Conservation (phyloP, 2,888 invertebrate genomes). For the Nasonia oneida region DNA sequence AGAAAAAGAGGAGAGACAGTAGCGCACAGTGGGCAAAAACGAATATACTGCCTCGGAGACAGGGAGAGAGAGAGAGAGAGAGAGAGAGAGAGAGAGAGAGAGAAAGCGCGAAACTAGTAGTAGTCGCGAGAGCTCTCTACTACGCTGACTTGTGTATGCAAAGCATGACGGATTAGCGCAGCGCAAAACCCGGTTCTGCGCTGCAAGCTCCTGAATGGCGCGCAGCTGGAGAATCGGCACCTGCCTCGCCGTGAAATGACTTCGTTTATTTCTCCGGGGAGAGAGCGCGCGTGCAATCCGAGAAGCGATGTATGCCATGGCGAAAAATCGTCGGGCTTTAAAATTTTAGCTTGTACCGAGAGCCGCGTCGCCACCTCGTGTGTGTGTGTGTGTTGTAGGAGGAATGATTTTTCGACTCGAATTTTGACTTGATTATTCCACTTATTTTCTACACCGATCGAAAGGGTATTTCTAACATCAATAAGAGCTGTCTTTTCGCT, state of each 20-base stretch:
- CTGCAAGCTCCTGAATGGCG: neutral
- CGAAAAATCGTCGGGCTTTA: slow-evolving; percentile 48
- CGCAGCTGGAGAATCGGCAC: slow-evolving; percentile 32
- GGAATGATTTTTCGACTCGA: neutral
- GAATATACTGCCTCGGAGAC: neutral
- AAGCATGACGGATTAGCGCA: slow-evolving; percentile 55
- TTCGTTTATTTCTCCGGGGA: slow-evolving; percentile 61
- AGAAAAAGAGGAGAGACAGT: neutral
- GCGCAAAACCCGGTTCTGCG: neutral
- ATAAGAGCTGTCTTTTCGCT: neutral
- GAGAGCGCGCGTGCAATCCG: slow-evolving; percentile 27
- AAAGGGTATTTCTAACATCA: too few species aligned
- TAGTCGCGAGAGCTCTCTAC: neutral
- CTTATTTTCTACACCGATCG: neutral
- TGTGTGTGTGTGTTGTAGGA: neutral
- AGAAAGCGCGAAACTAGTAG: neutral
- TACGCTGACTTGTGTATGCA: slow-evolving; percentile 45
- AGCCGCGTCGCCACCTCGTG: neutral
- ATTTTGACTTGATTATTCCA: neutral
- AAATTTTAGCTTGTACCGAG: slow-evolving; percentile 35
- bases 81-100: neutral
- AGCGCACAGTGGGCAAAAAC: neutral
- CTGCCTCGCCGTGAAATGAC: slow-evolving; percentile 31
- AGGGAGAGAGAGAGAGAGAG: neutral
- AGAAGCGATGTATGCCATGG: slow-evolving; percentile 28